Percentiles rank a stretch among this genome's conserved stretches.
Conservation (phyloP, 1,140 invertebrate genomes). For the Scylla paramamosain region DNA sequence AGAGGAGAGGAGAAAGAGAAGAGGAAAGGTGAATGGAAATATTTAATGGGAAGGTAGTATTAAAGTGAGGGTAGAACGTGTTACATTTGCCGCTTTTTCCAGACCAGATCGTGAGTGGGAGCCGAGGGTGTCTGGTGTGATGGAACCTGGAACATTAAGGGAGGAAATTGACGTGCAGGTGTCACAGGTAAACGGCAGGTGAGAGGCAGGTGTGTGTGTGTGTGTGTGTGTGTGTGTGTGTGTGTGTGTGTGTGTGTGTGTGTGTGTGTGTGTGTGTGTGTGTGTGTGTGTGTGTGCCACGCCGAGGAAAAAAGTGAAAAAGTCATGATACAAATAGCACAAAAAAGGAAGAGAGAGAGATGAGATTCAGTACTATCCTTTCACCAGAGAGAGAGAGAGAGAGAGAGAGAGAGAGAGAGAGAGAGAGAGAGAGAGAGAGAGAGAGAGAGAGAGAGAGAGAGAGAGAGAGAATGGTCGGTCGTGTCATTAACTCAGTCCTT, state of each 20-base stretch:
- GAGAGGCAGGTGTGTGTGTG: background rate
- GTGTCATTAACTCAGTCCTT: conserved; percentile 22
- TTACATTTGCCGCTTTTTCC: background rate
- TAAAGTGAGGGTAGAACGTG: background rate
- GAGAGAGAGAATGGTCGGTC: background rate
- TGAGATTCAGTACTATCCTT: background rate
- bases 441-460: background rate
- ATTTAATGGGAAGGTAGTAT: background rate
- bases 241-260: background rate
- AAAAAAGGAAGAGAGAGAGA: background rate
- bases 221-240: background rate
- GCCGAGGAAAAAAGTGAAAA: background rate
- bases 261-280: background rate
- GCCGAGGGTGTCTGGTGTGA: background rate
- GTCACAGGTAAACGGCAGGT: conserved; percentile 10
- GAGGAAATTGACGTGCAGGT: background rate
- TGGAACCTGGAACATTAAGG: background rate
- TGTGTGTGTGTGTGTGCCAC: too few species aligned
- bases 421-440: background rate
- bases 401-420: conserved; percentile 6
- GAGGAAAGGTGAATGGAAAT: background rate
- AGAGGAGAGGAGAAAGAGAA: too few species aligned
- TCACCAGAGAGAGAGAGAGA: too few species aligned
- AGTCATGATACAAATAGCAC: background rate
- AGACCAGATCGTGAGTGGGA: background rate